Conservation (phyloP, 2,797 vertebrate genomes). For the Cheirogaleus major region DNA sequence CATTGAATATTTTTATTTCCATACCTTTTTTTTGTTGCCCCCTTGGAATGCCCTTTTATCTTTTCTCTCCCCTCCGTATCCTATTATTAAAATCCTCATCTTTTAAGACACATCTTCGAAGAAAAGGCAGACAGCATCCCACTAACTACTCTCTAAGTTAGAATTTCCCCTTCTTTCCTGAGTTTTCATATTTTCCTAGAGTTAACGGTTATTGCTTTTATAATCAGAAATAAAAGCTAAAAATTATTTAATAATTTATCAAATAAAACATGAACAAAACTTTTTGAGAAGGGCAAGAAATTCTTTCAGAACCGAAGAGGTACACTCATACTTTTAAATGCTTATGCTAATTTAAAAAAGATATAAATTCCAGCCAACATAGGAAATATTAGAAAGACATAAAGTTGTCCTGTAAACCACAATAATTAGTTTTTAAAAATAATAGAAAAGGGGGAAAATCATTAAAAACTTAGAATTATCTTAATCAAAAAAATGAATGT, state of each 20-base stretch:
- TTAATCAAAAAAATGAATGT: not conserved
- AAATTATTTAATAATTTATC: not conserved
- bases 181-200: conserved; percentile 23
- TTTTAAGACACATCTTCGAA: not conserved
- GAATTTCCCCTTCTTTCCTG: conserved; percentile 9
- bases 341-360: not conserved
- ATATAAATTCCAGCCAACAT: not conserved
- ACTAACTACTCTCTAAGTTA: not conserved
- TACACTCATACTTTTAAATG: not conserved
- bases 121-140: not conserved
- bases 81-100: not conserved
- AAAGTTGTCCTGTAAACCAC: not conserved
- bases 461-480: not conserved
- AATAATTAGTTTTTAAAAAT: not conserved
- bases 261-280: conserved; percentile 6
- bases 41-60: not conserved
- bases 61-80: not conserved
- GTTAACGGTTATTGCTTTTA: not conserved
- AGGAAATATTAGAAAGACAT: not conserved
- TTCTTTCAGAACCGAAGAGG: conserved; percentile 35
- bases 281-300: conserved; percentile 3
- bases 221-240: conserved; percentile 24
- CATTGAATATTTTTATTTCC: not conserved
- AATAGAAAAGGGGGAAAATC: not conserved
- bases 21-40: not conserved